Evolutionary conservation across 1,140 invertebrate species (phyloP), one percentile per base, ranked within the genome.

Genomic region (Zaprionus gabonicus): DNA sequence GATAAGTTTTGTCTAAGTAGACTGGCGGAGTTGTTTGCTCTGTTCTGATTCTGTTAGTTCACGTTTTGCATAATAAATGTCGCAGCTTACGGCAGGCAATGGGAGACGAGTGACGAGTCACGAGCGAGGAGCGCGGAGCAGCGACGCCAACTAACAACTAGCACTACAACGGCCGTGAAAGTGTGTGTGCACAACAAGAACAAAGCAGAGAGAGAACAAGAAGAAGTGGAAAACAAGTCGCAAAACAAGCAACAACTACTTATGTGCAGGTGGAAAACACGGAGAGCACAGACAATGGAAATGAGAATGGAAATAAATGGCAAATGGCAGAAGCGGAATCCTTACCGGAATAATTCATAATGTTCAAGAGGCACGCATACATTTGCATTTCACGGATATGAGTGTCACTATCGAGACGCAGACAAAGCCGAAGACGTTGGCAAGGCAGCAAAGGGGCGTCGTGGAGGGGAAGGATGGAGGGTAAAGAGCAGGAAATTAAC

Each of bases 331-430:
- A 79, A 74, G 77, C 73, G 85, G 85, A 88, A 88, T 90, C 76
- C 81, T 85, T 81, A 76, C 85, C 81, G 82, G 86, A 88, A 88
- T 88, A 85, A 88, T 88, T 88, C 85, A 88, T 88, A 88, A 88
- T 88, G 85, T 88, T 81, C 85, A 90, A 83, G 85, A 84, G 81
- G 79, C 85, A 88, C 85, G 85, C 85, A 90, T 85, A 82, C 85
- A 88, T 88, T 90, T 88, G 85, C 85, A 88, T 88, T 88, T 79
- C 81, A 88, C 78, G 84, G 84, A 88, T 83, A 80, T 56, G 84
- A 87, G 84, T 85, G 85, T 90, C 85, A 90, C 85, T 81, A 88
- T 90, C 81, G 79, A 90, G 78, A 74, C 63, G 55, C 67, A 69
- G 73, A 69, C 72, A 65, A 55, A 53, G 69, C 15, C 20, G 15